Percentiles rank a stretch among this genome's conserved stretches.
These are phyloP conservation scores for Psix sp. DNA, from an alignment of 1,140 invertebrate species.

Conservation along the genomic window DNA sequence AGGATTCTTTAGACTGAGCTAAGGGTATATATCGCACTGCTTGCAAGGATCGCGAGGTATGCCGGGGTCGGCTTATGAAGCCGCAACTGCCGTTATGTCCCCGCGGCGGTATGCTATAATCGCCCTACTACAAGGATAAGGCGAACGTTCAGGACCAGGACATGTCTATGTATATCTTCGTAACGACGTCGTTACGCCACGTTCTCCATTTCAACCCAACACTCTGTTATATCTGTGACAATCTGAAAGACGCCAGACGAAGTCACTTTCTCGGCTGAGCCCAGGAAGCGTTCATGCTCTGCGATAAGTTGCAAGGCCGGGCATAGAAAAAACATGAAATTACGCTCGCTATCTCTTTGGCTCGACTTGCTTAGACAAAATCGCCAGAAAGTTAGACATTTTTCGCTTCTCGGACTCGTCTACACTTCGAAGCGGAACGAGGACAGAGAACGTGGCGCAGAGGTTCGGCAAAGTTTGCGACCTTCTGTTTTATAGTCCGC, in stretches of 20 bases:
- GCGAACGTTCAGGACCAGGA: constrained; percentile 53
- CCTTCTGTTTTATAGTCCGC: constrained; percentile 50
- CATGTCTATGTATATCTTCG: constrained; percentile 62
- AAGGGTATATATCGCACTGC: constrained; percentile 41
- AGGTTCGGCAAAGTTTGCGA: constrained; percentile 29
- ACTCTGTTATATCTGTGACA: constrained; percentile 54
- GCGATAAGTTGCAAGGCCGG: constrained; percentile 22
- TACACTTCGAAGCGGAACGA: too few relatives aligned
- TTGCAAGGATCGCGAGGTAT: constrained; percentile 57
- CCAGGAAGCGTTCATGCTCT: too few relatives aligned
- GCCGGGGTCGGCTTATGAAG: constrained; percentile 62
- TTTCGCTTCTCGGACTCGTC: too few relatives aligned
- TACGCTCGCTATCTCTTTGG: too few relatives aligned
- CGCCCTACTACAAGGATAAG: constrained; percentile 54
- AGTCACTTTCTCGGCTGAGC: constrained; percentile 41
- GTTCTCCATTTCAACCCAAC: constrained; percentile 52
- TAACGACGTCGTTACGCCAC: constrained; percentile 63
- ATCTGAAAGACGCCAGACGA: constrained; percentile 47
- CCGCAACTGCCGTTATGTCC: constrained; percentile 60
- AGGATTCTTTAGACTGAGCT: constrained; percentile 52
- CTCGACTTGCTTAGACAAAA: too few relatives aligned
- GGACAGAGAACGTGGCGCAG: too few relatives aligned
- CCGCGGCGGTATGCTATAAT: constrained; percentile 63
- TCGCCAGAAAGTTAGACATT: too few relatives aligned
- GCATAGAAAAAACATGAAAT: constrained; percentile 63